These are phyloP conservation scores for Akabosia matsudoensis DNA, from an alignment of 1,140 invertebrate species.

Conservation along the genomic window DNA sequence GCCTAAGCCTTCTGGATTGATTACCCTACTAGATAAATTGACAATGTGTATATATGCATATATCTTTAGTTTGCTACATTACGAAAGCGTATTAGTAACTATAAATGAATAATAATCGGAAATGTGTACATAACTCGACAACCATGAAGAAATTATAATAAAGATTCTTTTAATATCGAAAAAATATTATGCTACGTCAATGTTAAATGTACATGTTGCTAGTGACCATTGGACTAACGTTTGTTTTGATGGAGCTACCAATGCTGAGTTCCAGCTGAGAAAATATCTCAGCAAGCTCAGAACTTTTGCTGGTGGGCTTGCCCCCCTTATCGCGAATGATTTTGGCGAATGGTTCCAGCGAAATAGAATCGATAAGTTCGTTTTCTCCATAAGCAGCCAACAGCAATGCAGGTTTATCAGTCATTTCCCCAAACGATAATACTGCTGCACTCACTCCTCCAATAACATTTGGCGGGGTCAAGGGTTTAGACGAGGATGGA, in stretches of 20 bases:
- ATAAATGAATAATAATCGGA: too few species aligned
- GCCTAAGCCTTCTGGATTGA: not conserved
- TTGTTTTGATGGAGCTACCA: not conserved
- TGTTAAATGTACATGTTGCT: constrained; percentile 25
- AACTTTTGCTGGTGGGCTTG: not conserved
- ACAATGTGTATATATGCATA: too few species aligned
- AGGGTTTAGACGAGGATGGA: not conserved
- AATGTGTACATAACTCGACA: too few species aligned
- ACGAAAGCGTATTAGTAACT: too few species aligned
- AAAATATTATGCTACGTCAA: not conserved
- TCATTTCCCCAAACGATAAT: constrained; percentile 24
- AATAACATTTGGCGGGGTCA: constrained; percentile 32
- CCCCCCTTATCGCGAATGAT: not conserved
- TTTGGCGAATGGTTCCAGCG: constrained; percentile 27
- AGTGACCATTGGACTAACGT: constrained; percentile 9
- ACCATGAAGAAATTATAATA: too few species aligned
- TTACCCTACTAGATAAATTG: too few species aligned
- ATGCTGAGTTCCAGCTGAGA: constrained; percentile 17
- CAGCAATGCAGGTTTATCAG: constrained; percentile 22
- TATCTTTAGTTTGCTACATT: too few species aligned
- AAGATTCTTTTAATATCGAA: too few species aligned
- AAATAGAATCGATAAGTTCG: constrained; percentile 36
- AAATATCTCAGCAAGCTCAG: not conserved
- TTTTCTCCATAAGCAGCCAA: constrained; percentile 26
- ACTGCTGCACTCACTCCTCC: constrained; percentile 34